phyloP scores from a whole-genome alignment of 2,113 vertebrate species.

The Anser brachyrhynchus region DNA sequence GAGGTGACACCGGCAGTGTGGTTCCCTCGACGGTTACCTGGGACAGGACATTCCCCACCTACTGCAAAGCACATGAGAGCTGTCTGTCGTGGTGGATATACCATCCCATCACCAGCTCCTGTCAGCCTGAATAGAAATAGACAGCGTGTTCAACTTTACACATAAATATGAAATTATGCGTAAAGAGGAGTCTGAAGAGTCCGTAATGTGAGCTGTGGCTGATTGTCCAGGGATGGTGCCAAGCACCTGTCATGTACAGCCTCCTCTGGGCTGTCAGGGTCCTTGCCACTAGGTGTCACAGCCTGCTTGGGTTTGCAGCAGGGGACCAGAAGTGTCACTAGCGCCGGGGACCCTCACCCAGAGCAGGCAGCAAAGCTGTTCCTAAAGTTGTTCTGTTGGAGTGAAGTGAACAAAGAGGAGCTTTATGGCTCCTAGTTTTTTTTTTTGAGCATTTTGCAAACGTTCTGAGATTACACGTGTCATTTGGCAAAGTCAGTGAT shows the following conservation, averaged over 20 bases:
- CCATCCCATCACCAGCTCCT: not conserved
- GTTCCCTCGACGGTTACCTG: not conserved
- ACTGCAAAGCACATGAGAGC: not conserved
- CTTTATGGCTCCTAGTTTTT: not conserved
- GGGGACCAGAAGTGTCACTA: not conserved
- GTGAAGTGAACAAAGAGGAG: not conserved
- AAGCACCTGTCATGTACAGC: not conserved
- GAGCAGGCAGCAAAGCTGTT: rapidly evolving
- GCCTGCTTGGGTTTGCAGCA: not conserved
- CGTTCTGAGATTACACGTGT: not conserved
- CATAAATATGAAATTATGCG: rapidly evolving
- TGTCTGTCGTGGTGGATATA: not conserved
- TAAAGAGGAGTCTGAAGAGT: not conserved
- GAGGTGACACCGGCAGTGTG: not conserved
- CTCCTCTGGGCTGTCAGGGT: not conserved
- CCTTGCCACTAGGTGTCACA: constrained; percentile 64
- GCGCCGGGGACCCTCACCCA: not conserved
- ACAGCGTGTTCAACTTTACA: rapidly evolving
- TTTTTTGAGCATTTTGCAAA: not conserved
- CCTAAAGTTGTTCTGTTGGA: not conserved
- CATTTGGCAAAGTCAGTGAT: not conserved
- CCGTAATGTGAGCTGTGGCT: not conserved
- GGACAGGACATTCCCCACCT: no score
- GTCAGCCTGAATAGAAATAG: not conserved
- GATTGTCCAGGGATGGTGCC: not conserved